A percentile compares a stretch with the other conserved stretches of the same genome.
phyloP scores from a whole-genome alignment of 2,888 invertebrate genomes.

The Noctua pronuba region DNA sequence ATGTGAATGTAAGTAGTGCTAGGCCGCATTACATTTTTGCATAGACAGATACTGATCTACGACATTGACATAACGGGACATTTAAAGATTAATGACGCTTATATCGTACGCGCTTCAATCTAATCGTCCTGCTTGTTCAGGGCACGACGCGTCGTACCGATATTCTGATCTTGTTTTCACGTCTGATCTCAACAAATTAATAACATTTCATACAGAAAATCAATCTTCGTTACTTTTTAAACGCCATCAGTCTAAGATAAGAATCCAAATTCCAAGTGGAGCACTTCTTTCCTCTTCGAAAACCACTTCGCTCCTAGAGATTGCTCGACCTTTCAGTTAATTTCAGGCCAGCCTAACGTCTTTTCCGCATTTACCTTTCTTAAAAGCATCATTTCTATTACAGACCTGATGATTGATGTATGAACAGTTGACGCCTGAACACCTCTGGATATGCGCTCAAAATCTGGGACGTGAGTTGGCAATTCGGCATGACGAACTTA shows the following conservation, averaged over 20 bases:
- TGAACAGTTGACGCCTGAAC: not conserved
- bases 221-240: not conserved
- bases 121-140: constrained; percentile 71
- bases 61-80: constrained; percentile 81
- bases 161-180: constrained; percentile 72
- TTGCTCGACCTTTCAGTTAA: not conserved
- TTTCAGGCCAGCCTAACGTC: not conserved
- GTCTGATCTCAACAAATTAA: constrained; percentile 48
- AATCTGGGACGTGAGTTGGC: constrained; percentile 2
- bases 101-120: constrained; percentile 72
- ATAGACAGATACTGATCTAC: constrained; percentile 69
- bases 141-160: constrained; percentile 65
- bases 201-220: constrained; percentile 21
- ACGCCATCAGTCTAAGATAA: not conserved
- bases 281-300: not conserved
- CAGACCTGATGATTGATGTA: not conserved
- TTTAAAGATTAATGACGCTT: constrained; percentile 80
- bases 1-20: constrained; percentile 56
- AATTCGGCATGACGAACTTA: constrained; percentile 7
- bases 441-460: constrained; percentile 1
- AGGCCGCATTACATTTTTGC: constrained; percentile 64
- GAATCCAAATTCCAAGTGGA: not conserved
- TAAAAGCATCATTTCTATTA: not conserved
- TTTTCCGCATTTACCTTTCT: not conserved
- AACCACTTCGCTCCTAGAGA: not conserved